Conservation (phyloP, 2,113 vertebrate species). For the Aphyosemion australe region DNA sequence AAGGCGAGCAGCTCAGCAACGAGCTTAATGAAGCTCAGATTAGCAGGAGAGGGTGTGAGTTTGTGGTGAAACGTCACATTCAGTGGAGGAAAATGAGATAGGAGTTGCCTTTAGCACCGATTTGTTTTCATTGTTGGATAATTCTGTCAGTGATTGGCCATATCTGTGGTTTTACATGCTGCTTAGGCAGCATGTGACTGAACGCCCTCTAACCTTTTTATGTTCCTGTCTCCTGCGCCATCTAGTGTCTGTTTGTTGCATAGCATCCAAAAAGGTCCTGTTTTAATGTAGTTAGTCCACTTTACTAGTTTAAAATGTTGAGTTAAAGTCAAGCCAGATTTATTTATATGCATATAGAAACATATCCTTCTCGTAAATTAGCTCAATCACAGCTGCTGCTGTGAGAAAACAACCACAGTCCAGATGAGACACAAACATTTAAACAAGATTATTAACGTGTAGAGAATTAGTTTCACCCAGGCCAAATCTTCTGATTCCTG, state of each 20-base stretch:
- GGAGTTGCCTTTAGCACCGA: background rate
- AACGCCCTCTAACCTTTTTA: background rate
- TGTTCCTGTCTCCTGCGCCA: slow-evolving; percentile 42
- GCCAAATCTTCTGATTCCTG: too few species aligned
- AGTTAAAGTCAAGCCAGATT: too few species aligned
- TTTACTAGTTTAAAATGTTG: too few species aligned
- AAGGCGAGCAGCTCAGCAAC: slow-evolving; percentile 47
- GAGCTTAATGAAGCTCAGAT: slow-evolving; percentile 72
- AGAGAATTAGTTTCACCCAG: too few species aligned
- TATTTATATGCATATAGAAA: too few species aligned
- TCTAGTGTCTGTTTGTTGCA: slow-evolving; percentile 55
- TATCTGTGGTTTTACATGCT: slow-evolving; percentile 41
- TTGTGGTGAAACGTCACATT: slow-evolving; percentile 47
- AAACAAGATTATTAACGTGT: too few species aligned
- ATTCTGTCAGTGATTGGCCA: slow-evolving; percentile 21
- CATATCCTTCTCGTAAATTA: too few species aligned
- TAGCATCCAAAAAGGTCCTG: slow-evolving; percentile 6
- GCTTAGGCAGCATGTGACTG: too few species aligned
- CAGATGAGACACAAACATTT: too few species aligned
- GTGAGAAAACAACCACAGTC: too few species aligned
- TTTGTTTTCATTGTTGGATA: slow-evolving; percentile 26
- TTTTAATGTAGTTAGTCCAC: too few species aligned
- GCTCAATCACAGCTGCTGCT: too few species aligned
- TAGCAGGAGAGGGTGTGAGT: slow-evolving; percentile 41
- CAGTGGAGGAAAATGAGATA: slow-evolving; percentile 12